Percentiles rank a stretch among this genome's conserved stretches.
Conservation (phyloP, 1,140 invertebrate genomes). For the Drosophila nebulosa region DNA sequence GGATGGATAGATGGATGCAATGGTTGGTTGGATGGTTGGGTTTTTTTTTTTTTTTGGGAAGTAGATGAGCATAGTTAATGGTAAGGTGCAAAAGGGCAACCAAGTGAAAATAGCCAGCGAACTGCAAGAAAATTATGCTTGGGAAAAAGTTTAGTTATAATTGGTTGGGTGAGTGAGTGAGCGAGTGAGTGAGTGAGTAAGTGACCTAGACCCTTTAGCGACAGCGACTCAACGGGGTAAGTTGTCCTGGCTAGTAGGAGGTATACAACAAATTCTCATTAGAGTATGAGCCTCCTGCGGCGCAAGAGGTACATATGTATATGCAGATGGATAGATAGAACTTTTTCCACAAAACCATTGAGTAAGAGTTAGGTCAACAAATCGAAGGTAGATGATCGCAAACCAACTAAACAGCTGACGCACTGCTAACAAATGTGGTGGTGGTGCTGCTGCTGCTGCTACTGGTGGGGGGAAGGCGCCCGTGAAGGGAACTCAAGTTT, state of each 20-base stretch:
- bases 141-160: conserved; percentile 49
- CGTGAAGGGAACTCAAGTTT: conserved; percentile 3
- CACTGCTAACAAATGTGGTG: neutral
- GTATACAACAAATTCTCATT: neutral
- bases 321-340: neutral
- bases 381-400: conserved; percentile 36
- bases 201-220: neutral
- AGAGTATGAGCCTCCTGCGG: neutral
- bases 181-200: neutral
- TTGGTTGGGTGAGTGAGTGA: conserved; percentile 31
- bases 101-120: conserved; percentile 54
- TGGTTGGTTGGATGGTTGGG: neutral
- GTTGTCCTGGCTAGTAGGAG: neutral
- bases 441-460: too few species aligned
- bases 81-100: conserved; percentile 29
- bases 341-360: neutral
- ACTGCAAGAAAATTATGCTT: conserved; percentile 51
- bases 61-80: conserved; percentile 14
- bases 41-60: neutral
- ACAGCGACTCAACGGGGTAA: neutral
- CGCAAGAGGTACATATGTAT: neutral
- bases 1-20: neutral
- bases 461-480: neutral
- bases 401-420: conserved; percentile 6
- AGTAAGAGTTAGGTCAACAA: conserved; percentile 52